Conservation (phyloP, 53 echinoderm and acorn worm genomes). For the Hippasteria phrygiana region DNA sequence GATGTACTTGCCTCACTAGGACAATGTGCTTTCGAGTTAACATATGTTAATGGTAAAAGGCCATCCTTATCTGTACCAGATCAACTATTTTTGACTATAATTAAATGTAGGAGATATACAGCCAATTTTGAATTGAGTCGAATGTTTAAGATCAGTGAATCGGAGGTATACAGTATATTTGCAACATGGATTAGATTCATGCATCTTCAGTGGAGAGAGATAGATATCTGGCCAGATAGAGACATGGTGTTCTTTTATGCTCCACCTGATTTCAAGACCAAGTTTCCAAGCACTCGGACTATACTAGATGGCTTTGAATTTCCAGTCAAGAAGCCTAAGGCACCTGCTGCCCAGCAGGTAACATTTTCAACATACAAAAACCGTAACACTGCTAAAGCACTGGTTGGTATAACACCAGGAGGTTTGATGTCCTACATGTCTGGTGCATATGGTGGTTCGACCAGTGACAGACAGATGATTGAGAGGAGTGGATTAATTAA, state of each 20-base stretch:
- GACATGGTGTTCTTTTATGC: conserved; percentile 16
- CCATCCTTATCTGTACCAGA: conserved; percentile 29
- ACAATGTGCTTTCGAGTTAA: conserved; percentile 16
- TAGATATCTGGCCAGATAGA: conserved; percentile 21
- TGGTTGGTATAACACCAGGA: conserved; percentile 21
- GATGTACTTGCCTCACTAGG: conserved; percentile 36
- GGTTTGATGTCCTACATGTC: conserved; percentile 22
- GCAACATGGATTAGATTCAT: conserved; percentile 15
- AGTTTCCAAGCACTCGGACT: conserved; percentile 27
- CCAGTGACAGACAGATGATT: conserved; percentile 19
- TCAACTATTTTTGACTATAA: conserved; percentile 34
- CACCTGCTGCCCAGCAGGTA: conserved; percentile 43
- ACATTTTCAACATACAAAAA: conserved; percentile 51
- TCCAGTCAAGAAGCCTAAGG: conserved; percentile 32
- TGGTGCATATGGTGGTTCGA: conserved; percentile 12
- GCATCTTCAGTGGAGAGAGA: conserved; percentile 48
- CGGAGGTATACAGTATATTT: conserved; percentile 15
- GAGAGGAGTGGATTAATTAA: conserved; percentile 13
- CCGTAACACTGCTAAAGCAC: conserved; percentile 29
- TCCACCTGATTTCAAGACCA: conserved; percentile 33
- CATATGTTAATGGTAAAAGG: not conserved
- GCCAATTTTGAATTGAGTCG: conserved; percentile 38
- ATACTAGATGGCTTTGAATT: conserved; percentile 37
- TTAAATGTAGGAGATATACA: conserved; percentile 40
- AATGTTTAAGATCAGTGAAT: conserved; percentile 33